Percentiles rank a stretch among this genome's conserved stretches.
Conservation (phyloP, 2,888 invertebrate species). For the Troides oblongomaculatus region DNA sequence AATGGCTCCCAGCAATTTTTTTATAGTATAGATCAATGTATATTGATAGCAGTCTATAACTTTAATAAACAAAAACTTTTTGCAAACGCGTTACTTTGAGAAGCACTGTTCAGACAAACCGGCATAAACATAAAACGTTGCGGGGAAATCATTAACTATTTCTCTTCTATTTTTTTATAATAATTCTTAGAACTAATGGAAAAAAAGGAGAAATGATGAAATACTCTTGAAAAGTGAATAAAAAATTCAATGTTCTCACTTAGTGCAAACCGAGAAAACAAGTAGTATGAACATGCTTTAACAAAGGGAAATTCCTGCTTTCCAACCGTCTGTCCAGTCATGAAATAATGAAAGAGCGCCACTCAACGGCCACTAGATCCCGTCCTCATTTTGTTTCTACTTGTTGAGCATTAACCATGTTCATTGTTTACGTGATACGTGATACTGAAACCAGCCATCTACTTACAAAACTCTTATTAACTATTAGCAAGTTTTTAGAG, state of each 20-base stretch:
- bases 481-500: no score
- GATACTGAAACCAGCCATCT: background rate
- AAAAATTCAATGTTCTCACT: slow-evolving; percentile 29
- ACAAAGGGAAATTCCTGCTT: slow-evolving; percentile 65
- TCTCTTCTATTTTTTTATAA: no score
- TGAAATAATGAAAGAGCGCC: slow-evolving; percentile 64
- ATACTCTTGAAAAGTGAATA: slow-evolving; percentile 1
- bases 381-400: slow-evolving; percentile 53
- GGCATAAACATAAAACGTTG: no score
- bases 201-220: no score
- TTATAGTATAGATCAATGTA: no score
- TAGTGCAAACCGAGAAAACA: slow-evolving; percentile 31
- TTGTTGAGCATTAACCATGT: slow-evolving; percentile 44
- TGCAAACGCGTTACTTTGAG: no score
- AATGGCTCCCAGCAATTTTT: no score
- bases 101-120: no score
- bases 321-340: slow-evolving; percentile 59
- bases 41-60: no score
- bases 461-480: background rate
- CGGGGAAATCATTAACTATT: no score
- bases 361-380: slow-evolving; percentile 39
- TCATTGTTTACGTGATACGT: slow-evolving; percentile 1
- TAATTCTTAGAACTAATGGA: no score
- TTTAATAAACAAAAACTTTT: no score
- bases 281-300: slow-evolving; percentile 44